Percentiles rank a stretch among this genome's conserved stretches.
phyloP scores from a whole-genome alignment of 1,140 invertebrate species.

The Epicauta chinensis region DNA sequence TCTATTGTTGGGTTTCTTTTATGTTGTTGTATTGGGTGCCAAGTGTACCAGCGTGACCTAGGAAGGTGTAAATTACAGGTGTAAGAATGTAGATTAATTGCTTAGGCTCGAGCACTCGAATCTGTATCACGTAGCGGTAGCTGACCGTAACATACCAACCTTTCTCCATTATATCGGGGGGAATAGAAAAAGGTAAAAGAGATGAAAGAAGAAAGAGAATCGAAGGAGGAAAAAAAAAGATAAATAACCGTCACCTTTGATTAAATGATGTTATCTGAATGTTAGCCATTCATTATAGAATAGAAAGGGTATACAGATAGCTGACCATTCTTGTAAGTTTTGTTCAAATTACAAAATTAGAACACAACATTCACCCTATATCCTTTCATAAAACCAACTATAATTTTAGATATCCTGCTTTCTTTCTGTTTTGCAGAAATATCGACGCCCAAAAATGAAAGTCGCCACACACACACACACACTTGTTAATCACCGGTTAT shows the following conservation, averaged over 20 bases:
- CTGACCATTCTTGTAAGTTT: too few relatives aligned
- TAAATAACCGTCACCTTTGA: constrained; percentile 6
- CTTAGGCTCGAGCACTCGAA: constrained; percentile 23
- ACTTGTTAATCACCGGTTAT: too few relatives aligned
- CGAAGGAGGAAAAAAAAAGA: not conserved
- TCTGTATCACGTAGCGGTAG: constrained; percentile 30
- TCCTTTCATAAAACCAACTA: not conserved
- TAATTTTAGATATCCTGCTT: constrained; percentile 1
- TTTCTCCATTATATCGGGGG: constrained; percentile 25
- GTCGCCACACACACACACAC: too few relatives aligned
- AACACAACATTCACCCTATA: not conserved
- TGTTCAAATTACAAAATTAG: too few relatives aligned
- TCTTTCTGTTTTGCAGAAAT: too few relatives aligned
- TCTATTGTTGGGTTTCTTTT: too few relatives aligned
- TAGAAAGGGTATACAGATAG: too few relatives aligned
- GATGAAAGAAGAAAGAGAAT: too few relatives aligned
- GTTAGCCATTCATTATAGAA: constrained; percentile 11
- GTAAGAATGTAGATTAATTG: constrained; percentile 34
- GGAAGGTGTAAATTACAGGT: constrained; percentile 31
- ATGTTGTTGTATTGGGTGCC: too few relatives aligned
- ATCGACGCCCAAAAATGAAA: too few relatives aligned
- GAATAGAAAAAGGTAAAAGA: not conserved
- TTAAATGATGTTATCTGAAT: constrained; percentile 11
- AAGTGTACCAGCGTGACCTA: constrained; percentile 13
- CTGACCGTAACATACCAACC: constrained; percentile 24